Base-by-base conservation (phyloP, 2,797 vertebrate genomes). In the Chaenodraco wilsoni region DNA sequence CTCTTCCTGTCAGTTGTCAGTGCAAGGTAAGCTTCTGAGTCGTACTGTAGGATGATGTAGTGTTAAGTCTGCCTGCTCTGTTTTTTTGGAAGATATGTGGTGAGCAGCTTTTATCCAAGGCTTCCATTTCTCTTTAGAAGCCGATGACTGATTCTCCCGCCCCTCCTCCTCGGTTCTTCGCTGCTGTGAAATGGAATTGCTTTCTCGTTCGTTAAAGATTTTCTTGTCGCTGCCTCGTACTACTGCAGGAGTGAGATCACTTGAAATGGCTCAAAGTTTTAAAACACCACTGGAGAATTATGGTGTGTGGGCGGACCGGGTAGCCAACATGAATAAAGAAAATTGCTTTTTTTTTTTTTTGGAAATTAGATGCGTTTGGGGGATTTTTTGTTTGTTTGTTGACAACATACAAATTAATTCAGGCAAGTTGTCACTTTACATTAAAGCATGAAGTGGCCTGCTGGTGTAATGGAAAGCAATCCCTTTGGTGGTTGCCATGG, bases 351-450 rank as follows among this genome's bases (percentile, higher is more conserved):
- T 79, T 69, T 57, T 19, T 19, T 82, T 88, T 84, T 84, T 65
- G 75, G 69, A 27, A 88, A 87, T 90, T 73, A 69, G 86, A 86
- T 87, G 58, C 89, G 69, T 86, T 91, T 79, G 41, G 43, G 74
- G 50, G 65, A 66, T 61, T 72, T 63, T 81, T 68, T 65, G 63
- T 61, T 70, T 65, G 65, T 61, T 60, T 86, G 70, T 69, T 78
- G 80, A 89, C 89, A 85, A 91, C 80, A 81, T 81, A 82, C 85
- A 93, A 93, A 94, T 94, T 81, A 93, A 93, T 94, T 93, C 88
- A 37, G 76, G 87, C 90, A 88, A 90, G 88, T 93, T 94, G 94
- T 94, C 92, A 76, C 89, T 94, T 94, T 91, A 92, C 92, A 94
- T 95, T 95, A 94, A 90, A 93, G 86, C 90, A 85, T 94, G 91